Evolutionary conservation across 2,888 invertebrate genomes (phyloP), one percentile per base, ranked within the genome.

Genomic region (Tiliacea aurago): DNA sequence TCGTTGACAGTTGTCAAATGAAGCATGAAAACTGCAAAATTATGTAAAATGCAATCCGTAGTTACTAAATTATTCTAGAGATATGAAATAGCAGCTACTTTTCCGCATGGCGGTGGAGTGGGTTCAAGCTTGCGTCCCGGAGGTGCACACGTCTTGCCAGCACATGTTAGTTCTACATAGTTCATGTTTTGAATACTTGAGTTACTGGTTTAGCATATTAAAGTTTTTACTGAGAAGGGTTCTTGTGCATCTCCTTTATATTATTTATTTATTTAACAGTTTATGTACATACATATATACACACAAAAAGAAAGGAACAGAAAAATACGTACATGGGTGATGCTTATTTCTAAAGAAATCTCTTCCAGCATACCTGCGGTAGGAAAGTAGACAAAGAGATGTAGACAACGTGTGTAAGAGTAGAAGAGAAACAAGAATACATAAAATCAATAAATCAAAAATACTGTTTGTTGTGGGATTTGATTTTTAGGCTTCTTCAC

Each of bases 101-200:
- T 55, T 43, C 55, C 78, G 61, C 37, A 10, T 56, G n/a, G 43
- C 49, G 45, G 33, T 23, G 64, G 33, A 72, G 63, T 64, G 63
- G 53, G 73, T 72, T 77, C 73, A 43, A 64, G 61, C 43, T 78
- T 47, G 28, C 41, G n/a, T 79, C 76, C 79, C 76, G 4, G 18
- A 4, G 76, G 76, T 59, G 37, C 79, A 23, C 76, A 79, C 76
- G 72, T 72, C 79, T 47, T 23, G 23, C 58, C 13, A 9, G 33
- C 45, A 76, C 64, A 72, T 79, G 58, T 59, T 49, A 67, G 47
- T 23, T 73, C 43, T 33, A 37, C 53, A 18, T 23, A 53, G 45
- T 62, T 18, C 78, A 66, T 58, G 74, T 63, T 80, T 49, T 53
- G 74, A 80, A 78, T 80, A 80, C 58, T 49, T 37, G 49, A 61